Conservation (phyloP, 30 jellyfish, hydroid and myxozoan species). For the Mastigias papua region DNA sequence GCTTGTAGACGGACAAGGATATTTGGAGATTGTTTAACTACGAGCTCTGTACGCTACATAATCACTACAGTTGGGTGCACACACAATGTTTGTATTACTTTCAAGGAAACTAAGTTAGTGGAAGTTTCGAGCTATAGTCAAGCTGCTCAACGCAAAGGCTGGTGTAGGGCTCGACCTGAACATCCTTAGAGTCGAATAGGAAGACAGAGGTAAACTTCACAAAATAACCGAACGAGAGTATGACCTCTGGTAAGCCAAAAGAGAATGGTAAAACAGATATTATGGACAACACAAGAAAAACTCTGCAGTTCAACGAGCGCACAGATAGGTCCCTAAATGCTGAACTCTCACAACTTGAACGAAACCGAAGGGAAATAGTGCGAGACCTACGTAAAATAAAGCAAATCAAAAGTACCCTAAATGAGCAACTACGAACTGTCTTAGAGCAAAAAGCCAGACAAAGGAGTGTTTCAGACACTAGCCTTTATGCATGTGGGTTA, state of each 20-base stretch:
- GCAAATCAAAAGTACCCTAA: slow-evolving; percentile 41
- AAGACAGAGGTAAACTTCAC: neutral
- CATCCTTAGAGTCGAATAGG: neutral
- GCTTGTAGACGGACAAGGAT: neutral
- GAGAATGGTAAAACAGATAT: slow-evolving; percentile 12
- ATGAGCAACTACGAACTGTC: slow-evolving; percentile 32
- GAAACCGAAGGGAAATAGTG: slow-evolving; percentile 40
- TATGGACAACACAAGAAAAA: slow-evolving; percentile 28
- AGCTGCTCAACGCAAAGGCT: neutral
- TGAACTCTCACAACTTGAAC: slow-evolving; percentile 67
- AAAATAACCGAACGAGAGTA: neutral
- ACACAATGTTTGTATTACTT: neutral
- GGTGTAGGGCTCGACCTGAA: neutral
- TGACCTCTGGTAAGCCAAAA: slow-evolving; percentile 14
- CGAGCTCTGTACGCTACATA: neutral
- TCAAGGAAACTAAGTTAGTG: neutral
- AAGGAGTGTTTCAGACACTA: slow-evolving; percentile 39
- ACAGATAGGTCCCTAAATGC: slow-evolving; percentile 57
- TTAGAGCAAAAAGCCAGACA: slow-evolving; percentile 13
- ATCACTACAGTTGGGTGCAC: neutral
- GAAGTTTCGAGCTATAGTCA: neutral
- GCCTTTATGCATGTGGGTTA: neutral
- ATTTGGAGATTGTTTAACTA: neutral
- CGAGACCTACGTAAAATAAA: slow-evolving; percentile 56
- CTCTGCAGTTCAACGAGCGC: slow-evolving; percentile 70